Base-by-base conservation (phyloP, 2,113 vertebrate genomes). In the Antechinus flavipes region DNA sequence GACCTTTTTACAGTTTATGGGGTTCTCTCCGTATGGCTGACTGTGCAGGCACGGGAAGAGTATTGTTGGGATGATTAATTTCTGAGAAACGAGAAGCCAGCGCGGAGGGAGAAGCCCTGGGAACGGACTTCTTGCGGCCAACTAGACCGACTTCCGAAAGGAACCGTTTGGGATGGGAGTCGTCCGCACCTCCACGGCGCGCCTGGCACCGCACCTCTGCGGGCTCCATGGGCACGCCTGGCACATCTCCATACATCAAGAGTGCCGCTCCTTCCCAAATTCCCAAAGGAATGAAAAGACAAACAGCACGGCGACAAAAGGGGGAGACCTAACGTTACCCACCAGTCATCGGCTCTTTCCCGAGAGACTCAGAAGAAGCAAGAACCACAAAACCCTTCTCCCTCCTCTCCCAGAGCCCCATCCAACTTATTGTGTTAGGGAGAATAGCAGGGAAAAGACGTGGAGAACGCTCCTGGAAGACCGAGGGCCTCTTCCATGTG, bases 1-100 rank as follows among this genome's bases (percentile, higher is more conserved):
- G 91, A 25, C 96, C 97, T 91, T 96, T 96, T 97, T 53, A 97
- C 93, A 96, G 96, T 93, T 96, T 95, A 96, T 53, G 55, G 95
- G 92, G 92, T 94, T 94, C 46, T 96, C 91, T 93, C 91, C 22
- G 0, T 90, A 91, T 27, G 92, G 96, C 94, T 91, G 84, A 54
- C 93, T 96, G 94, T 50, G 90, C 84, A 91, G n/a, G 94, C 93
- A 61, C 2, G 26, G 92, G 35, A 94, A 56, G 42, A 96, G 35
- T 2, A 35, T 0, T 35, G 90, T 26, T 92, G 90, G 93, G 92
- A 92, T 0, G 46, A 96, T 93, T 90, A 68, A 91, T 14, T 95
- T 68, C 95, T 89, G 22, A 25, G 47, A 92, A 94, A 93, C 2
- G 23, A 91, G 93, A 56, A 91, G 6, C 68, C 14, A 58, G 91